phyloP scores from a whole-genome alignment of 1,140 invertebrate genomes.

The Holotrichia oblita region DNA sequence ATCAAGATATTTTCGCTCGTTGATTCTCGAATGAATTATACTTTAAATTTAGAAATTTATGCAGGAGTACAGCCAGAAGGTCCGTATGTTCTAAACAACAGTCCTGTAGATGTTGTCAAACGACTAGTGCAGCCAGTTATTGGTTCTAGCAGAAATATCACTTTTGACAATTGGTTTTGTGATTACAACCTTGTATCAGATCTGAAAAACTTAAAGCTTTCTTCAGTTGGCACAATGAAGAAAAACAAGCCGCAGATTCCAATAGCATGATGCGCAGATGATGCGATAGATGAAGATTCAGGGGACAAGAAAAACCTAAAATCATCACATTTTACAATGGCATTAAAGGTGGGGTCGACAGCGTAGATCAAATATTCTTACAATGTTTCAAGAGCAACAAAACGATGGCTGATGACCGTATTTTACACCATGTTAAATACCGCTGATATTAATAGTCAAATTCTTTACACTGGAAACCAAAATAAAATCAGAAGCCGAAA shows the following conservation, averaged over 20 bases:
- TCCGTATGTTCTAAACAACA: slow-evolving; percentile 48
- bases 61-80: slow-evolving; percentile 51
- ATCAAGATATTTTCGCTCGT: slow-evolving; percentile 56
- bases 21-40: slow-evolving; percentile 53
- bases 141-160: slow-evolving; percentile 56
- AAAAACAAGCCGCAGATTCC: background rate
- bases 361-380: background rate
- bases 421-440: slow-evolving; percentile 2
- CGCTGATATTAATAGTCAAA: slow-evolving; percentile 1
- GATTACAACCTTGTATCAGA: background rate
- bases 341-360: background rate
- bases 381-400: background rate
- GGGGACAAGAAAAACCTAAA: background rate
- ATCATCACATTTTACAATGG: slow-evolving; percentile 2
- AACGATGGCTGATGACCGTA: background rate
- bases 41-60: slow-evolving; percentile 53
- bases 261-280: background rate
- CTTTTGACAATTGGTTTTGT: slow-evolving; percentile 56
- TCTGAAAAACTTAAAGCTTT: background rate
- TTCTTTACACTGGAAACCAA: background rate
- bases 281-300: background rate
- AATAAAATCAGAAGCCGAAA: slow-evolving; percentile 3
- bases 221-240: background rate
- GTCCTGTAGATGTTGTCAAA: slow-evolving; percentile 49
- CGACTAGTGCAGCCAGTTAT: slow-evolving; percentile 52